Conservation (phyloP, 1,140 invertebrate genomes). For the Anthonomus grandis region DNA sequence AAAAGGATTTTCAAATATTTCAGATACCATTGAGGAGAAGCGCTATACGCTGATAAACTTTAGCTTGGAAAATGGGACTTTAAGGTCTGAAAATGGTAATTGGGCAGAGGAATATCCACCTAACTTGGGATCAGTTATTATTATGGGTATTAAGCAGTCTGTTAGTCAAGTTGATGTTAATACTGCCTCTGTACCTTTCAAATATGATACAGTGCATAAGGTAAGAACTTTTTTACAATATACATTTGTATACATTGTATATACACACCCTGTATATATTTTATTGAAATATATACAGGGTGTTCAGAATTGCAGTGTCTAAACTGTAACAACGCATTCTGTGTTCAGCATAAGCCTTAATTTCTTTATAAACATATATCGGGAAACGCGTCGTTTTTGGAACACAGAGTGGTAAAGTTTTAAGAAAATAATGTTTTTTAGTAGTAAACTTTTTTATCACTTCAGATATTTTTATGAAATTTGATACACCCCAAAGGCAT, state of each 20-base stretch:
- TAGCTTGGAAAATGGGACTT: slow-evolving; percentile 48
- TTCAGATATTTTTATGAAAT: no score
- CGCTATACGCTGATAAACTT: slow-evolving; percentile 61
- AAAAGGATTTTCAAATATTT: slow-evolving; percentile 28
- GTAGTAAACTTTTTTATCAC: no score
- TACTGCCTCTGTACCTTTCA: slow-evolving; percentile 27
- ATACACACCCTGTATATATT: not conserved
- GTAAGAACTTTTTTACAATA: slow-evolving; percentile 14
- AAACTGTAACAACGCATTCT: no score
- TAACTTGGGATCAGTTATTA: slow-evolving; percentile 39
- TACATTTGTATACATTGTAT: no score
- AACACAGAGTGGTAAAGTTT: no score
- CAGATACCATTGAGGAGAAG: slow-evolving; percentile 60
- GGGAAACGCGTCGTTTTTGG: no score
- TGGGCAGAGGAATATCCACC: slow-evolving; percentile 54
- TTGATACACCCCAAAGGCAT: no score
- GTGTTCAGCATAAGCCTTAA: no score
- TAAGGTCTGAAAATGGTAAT: slow-evolving; percentile 51
- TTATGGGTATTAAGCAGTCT: slow-evolving; percentile 39
- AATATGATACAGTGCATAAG: slow-evolving; percentile 20
- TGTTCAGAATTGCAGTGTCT: no score
- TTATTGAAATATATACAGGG: no score
- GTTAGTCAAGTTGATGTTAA: slow-evolving; percentile 41
- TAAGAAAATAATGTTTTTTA: no score
- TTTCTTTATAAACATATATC: no score